phyloP scores from a whole-genome alignment of 2,888 invertebrate genomes.

The Chesias legatella region DNA sequence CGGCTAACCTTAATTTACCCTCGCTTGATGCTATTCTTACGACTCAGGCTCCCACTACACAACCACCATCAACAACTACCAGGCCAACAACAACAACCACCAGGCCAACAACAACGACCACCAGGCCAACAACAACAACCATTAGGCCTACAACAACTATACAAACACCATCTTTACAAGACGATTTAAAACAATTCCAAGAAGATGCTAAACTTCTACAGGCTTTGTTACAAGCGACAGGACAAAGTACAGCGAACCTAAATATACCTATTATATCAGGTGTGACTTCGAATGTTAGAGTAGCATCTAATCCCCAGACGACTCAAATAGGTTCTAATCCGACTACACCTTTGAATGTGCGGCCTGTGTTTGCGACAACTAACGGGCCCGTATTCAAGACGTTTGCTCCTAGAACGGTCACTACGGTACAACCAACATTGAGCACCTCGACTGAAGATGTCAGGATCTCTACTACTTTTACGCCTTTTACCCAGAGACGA shows the following conservation, averaged over 20 bases:
- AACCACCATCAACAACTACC: constrained; percentile 31
- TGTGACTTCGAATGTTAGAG: constrained; percentile 66
- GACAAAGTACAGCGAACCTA: constrained; percentile 47
- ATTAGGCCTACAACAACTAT: constrained; percentile 30
- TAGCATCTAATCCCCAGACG: constrained; percentile 63
- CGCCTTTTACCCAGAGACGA: constrained; percentile 51
- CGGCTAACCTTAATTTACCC: constrained; percentile 61
- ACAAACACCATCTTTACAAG: constrained; percentile 48
- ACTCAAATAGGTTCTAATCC: constrained; percentile 61
- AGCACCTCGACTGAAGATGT: constrained; percentile 52
- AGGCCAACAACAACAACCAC: constrained; percentile 35
- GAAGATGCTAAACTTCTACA: constrained; percentile 68
- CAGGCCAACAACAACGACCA: constrained; percentile 35
- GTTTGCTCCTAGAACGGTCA: constrained; percentile 48
- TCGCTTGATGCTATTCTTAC: constrained; percentile 47
- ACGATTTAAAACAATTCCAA: constrained; percentile 62
- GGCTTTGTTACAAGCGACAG: constrained; percentile 65
- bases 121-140: constrained; percentile 30
- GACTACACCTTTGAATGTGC: constrained; percentile 57
- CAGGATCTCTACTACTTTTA: constrained; percentile 65
- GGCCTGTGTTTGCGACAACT: constrained; percentile 60
- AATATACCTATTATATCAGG: constrained; percentile 62
- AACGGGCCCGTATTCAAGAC: constrained; percentile 45
- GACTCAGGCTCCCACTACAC: constrained; percentile 34
- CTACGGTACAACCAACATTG: constrained; percentile 46